A percentile compares a stretch with the other conserved stretches of the same genome.
Conservation (phyloP, 2,113 vertebrate species). For the Lanius collurio region DNA sequence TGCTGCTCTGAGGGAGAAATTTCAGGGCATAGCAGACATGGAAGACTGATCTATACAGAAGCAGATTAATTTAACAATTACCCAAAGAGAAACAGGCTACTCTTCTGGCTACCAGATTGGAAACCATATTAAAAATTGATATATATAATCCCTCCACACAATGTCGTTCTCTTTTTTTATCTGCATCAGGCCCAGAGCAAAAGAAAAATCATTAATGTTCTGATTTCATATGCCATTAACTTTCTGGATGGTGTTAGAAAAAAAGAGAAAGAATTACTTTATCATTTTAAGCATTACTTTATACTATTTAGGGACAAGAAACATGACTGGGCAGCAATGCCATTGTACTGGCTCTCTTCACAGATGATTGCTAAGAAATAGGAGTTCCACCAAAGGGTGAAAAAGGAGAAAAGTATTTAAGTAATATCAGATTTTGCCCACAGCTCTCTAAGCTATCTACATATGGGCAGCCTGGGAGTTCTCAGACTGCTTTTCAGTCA, state of each 20-base stretch:
- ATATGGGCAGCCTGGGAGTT: not conserved
- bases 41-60: not conserved
- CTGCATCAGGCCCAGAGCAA: not conserved
- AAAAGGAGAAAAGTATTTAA: not conserved
- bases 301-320: not conserved
- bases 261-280: not conserved
- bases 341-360: not conserved
- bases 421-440: not conserved
- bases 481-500: not conserved
- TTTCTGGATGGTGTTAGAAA: not conserved
- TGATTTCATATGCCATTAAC: not conserved
- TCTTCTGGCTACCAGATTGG: not conserved
- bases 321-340: not conserved
- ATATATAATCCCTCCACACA: not conserved
- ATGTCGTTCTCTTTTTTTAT: not conserved
- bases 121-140: not conserved
- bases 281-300: not conserved
- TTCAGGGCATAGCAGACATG: not conserved
- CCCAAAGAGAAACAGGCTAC: not conserved
- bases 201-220: not conserved
- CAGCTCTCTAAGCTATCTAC: not conserved
- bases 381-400: not conserved
- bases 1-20: not conserved
- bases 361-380: not conserved
- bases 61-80: conserved; percentile 16